Percentiles rank a stretch among this genome's conserved stretches.
phyloP scores from a whole-genome alignment of 2,113 vertebrate species.

The Gallinago undulata region DNA sequence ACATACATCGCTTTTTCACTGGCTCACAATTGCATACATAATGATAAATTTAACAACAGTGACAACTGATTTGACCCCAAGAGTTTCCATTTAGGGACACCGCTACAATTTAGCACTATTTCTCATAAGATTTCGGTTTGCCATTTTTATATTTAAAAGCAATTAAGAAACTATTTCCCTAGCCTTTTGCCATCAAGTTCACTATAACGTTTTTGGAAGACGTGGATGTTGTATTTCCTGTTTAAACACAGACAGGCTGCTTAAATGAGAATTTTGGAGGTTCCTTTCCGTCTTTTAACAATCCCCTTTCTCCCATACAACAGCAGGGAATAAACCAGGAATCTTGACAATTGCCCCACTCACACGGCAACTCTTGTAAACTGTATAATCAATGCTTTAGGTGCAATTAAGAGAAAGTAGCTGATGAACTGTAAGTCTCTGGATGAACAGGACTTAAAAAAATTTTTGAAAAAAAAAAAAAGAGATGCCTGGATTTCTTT shows the following conservation, averaged over 20 bases:
- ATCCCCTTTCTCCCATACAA: background rate
- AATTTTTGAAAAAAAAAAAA: background rate
- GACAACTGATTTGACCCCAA: slow-evolving; percentile 16
- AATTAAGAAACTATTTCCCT: background rate
- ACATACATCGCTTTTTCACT: background rate
- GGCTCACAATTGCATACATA: background rate
- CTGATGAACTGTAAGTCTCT: background rate
- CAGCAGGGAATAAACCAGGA: background rate
- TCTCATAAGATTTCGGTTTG: background rate
- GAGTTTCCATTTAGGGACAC: background rate
- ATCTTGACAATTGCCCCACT: background rate
- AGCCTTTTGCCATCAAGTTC: background rate
- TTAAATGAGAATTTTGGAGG: background rate
- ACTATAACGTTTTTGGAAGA: too few relatives aligned
- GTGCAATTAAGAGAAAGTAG: background rate
- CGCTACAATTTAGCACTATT: background rate
- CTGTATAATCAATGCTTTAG: background rate
- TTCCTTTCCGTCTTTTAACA: background rate
- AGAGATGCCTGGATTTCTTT: background rate
- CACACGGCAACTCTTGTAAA: background rate
- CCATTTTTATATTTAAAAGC: background rate
- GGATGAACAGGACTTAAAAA: background rate
- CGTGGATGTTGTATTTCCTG: background rate
- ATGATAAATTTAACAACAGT: slow-evolving; percentile 23
- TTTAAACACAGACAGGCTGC: background rate